Conservation (phyloP, 2,888 invertebrate genomes). For the Stratiomys singularior region DNA sequence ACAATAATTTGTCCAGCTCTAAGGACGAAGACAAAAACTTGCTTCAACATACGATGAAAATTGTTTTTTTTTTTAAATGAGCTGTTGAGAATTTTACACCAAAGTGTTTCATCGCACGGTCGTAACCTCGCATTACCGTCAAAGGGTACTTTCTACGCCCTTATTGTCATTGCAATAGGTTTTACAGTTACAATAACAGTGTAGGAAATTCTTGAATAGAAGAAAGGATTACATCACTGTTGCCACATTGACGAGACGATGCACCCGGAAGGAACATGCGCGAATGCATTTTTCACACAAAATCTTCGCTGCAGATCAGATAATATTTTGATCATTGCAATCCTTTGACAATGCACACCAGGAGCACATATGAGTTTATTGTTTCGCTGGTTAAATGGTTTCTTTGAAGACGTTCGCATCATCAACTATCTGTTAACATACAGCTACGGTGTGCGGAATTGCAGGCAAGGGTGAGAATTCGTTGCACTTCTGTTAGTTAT, state of each 20-base stretch:
- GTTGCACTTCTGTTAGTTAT: background rate
- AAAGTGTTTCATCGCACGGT: no score
- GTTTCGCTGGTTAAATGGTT: background rate
- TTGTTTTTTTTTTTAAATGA: no score
- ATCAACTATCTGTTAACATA: slow-evolving; percentile 3
- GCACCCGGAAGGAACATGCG: background rate
- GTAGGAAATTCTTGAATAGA: background rate
- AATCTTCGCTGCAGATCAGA: background rate
- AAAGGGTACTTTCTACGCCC: background rate
- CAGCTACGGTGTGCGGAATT: background rate
- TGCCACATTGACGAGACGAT: background rate
- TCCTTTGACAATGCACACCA: background rate
- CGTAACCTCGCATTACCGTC: no score
- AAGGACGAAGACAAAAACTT: no score
- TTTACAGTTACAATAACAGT: background rate
- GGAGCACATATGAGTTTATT: background rate
- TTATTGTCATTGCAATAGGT: slow-evolving; percentile 16
- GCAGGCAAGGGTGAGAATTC: background rate
- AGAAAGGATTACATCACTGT: background rate
- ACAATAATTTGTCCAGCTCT: no score
- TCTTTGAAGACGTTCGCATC: background rate
- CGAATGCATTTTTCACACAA: background rate
- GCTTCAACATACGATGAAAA: no score
- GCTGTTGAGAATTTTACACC: no score
- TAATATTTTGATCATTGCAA: background rate